Evolutionary conservation across 2,888 invertebrate species (phyloP), one percentile per base, ranked within the genome.

Genomic region (Calliphora vomitoria): DNA sequence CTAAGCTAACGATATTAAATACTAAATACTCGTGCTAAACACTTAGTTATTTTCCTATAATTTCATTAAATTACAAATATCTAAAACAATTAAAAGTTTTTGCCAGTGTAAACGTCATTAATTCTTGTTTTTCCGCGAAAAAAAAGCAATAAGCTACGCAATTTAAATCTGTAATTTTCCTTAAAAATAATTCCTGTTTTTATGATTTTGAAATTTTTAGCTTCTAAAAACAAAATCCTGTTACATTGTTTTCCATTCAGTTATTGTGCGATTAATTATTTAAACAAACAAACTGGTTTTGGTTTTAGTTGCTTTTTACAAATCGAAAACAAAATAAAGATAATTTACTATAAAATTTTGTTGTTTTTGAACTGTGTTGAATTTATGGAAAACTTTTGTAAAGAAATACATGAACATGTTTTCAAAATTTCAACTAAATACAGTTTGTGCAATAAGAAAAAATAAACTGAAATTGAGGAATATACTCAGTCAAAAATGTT

Each of bases 181-280:
- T 55, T 62, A 15, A 55, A 64, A 72, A 44, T n/a, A 38, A 25
- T 44, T 38, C 10, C 11, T 10, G 38, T 25, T 50, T 62, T 62
- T 38, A 71, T 53, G 41, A 11, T 71, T 80, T 69, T 41, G 41
- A 50, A 71, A 80, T 38, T 64, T 50, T 53, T 64, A 53, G 44
- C 72, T 72, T 81, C 81, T 81, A 64, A 81, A n/a, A 80, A 53
- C 71, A 62, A 62, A 62, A 72, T 72, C 62, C 72, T 53, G 72
- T 72, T 72, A 20, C 20, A 10, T 53, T 66, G 64, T 25, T 31
- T 25, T 31, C 10, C 44, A 69, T 18, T 69, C 15, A 5, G 13
- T 53, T 64, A 10, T 66, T 31, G 25, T 74, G 18, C n/a, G 18
- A 4, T 35, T 64, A 47, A 38, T 64, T 64, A 20, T 38, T 58